Evolutionary conservation across 2,797 vertebrate species (phyloP), one percentile per base, ranked within the genome.

Genomic region (Ctenochaetus hawaiiensis): DNA sequence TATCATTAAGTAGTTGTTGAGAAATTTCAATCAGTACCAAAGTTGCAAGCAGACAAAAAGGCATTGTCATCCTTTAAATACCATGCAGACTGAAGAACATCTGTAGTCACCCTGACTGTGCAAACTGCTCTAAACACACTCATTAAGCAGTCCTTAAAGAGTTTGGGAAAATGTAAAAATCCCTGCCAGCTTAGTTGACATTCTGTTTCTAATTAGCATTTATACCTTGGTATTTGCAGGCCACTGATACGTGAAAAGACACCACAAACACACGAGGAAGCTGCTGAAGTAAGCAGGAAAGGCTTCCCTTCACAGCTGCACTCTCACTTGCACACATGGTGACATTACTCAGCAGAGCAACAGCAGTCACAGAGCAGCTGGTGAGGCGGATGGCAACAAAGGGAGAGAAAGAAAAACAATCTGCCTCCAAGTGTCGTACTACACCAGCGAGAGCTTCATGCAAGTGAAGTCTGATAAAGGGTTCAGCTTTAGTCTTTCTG

Each of bases 271-370:
- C 48, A 74, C 0, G 8, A 41, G 39, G 77, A 77, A 90, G 75
- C 75, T 79, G 90, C 89, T 69, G 78, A 76, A 56, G 74, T 90
- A 89, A 87, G 85, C 87, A 73, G 67, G 45, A 65, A 53, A 41
- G 64, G 44, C 43, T 67, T 81, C 73, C 65, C 80, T 16, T 44
- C 79, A 78, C 80, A 80, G 89, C 74, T 8, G 51, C 67, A 5
- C 68, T 63, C 62, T 84, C 84, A 60, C 86, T 82, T 47, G n/a
- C 83, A 70, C 91, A 94, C 89, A 91, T 90, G 89, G 80, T 86
- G 80, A 61, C 82, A 72, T 90, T 80, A 81, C 73, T 92, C 88
- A 83, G 85, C 82, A 78, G 63, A 76, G 67, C 72, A 64, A 56
- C 86, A 87, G 76, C 81, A 61, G 82, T 54, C 80, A 57, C 65